Evolutionary conservation across 2,888 invertebrate species (phyloP).

Genomic region (Sarcophaga caerulescens): DNA sequence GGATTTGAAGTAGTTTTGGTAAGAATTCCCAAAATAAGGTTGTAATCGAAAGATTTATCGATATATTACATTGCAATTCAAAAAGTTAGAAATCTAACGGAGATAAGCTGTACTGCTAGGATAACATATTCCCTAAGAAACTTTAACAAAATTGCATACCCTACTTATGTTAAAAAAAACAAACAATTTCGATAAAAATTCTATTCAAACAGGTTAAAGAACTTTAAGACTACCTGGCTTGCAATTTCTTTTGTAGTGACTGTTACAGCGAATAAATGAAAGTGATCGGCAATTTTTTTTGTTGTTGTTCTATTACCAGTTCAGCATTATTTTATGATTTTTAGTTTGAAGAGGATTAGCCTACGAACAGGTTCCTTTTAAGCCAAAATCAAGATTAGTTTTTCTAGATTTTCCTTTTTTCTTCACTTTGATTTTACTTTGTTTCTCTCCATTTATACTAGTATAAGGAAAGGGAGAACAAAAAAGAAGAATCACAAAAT

Average conservation of each 20-base stretch:
- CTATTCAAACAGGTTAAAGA: too few species aligned
- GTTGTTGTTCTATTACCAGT: slow-evolving; percentile 9
- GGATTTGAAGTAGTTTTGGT: too few species aligned
- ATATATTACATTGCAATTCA: too few species aligned
- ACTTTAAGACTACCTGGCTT: too few species aligned
- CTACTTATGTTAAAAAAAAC: too few species aligned
- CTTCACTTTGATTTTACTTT: background rate
- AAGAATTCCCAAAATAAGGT: too few species aligned
- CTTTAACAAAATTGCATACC: too few species aligned
- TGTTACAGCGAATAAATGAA: slow-evolving; percentile 44
- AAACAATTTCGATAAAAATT: too few species aligned
- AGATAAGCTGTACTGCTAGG: too few species aligned
- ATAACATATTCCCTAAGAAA: too few species aligned
- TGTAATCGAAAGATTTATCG: too few species aligned
- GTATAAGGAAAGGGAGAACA: slow-evolving; percentile 9
- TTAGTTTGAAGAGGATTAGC: slow-evolving; percentile 27
- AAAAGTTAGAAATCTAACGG: too few species aligned
- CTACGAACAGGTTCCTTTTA: slow-evolving; percentile 50
- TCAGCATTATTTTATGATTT: slow-evolving; percentile 21
- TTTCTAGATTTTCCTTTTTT: slow-evolving; percentile 11
- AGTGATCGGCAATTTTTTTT: slow-evolving; percentile 4
- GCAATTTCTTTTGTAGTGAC: background rate
- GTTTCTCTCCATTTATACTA: background rate
- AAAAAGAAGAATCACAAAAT: slow-evolving; percentile 21
- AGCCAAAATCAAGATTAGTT: slow-evolving; percentile 58